Evolutionary conservation across 1,140 invertebrate genomes (phyloP), one percentile per base, ranked within the genome.

Genomic region (Calliphora vicina): DNA sequence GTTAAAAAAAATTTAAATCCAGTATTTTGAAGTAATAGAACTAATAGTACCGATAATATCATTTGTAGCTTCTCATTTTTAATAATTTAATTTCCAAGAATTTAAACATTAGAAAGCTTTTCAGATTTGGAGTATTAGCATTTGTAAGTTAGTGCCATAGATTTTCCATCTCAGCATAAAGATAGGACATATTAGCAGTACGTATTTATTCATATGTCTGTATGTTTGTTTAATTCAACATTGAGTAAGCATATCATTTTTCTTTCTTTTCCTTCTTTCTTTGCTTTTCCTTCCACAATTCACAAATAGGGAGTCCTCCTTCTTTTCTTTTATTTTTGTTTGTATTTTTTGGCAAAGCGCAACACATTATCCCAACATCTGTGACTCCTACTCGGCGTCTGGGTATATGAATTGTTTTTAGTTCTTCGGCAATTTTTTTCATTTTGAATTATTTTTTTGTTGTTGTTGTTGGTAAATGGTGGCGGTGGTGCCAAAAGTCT

Each of bases 401-500:
- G 27, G 8, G 5, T 25, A 76, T 76, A 76, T 76, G 73, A 76
- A 76, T 42, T 76, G 73, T 76, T 76, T n/a, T 29, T 26, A 15
- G 71, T 73, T 57, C 15, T 57, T 57, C 17, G 2, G 15, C 50
- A n/a, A 17, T 67, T 67, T 67, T 67, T 67, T 67, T 67, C 12
- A 1, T 57, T 6, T 57, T 57, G 45, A 17, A 5, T 57, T 57
- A 57, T 15, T 57, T 57, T 5, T 67, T 67, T 12, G 3, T 10
- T 12, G 6, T 23, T 67, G 8, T 67, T 23, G 17, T 67, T 76
- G 73, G 29, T 35, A 20, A 42, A 42, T 42, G 29, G 26, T 35
- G 73, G 27, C 73, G 73, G 73, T 76, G 73, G 73, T 76, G 73
- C 73, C 73, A 76, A 76, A 76, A 76, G 73, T 76, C 73, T 76